Evolutionary conservation across 1,140 invertebrate genomes (phyloP), one percentile per base, ranked within the genome.

Genomic region (Bradynema listronoti): DNA sequence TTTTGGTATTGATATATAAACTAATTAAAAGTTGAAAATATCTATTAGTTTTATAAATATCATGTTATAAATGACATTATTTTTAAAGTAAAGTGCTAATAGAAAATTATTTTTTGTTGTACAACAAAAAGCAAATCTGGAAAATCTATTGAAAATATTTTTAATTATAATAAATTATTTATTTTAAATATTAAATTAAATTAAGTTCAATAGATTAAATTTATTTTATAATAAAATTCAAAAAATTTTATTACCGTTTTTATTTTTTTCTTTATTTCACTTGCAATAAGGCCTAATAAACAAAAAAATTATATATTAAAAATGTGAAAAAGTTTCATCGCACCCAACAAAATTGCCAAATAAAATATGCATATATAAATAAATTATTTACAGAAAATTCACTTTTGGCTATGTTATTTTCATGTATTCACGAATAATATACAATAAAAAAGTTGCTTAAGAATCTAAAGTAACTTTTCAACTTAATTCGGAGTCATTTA

Each of bases 1-100:
- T 67, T 25, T 29, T n/a, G 19, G 27, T 27, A 65, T 62, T 51
- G 4, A 5, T 45, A 24, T 45, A 5, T 45, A 0, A 5, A 5
- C 24, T 24, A 43, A 11, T 22, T 22, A 51, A 14, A 29, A 46
- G 11, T 4, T 43, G 34, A 19, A 42, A 51, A 41, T 22, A 6
- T 32, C 24, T 41, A 16, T 14, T 9, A 14, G 25, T 0, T 9
- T 0, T 11, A 52, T 11, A 52, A 43, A 32, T n/a, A n/a, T n/a
- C n/a, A n/a, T n/a, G n/a, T n/a, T 52, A 41, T 32, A 47, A 41
- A 52, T 16, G 19, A 52, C 19, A n/a, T 7, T 7, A 52, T n/a
- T 47, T 33, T n/a, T 29, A 27, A 16, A n/a, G 22, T 22, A 47
- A 54, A 22, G n/a, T n/a, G n/a, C n/a, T 47, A 56, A 4, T 3